Conservation (phyloP, 2,888 invertebrate species). For the Drosophila subsilvestris region DNA sequence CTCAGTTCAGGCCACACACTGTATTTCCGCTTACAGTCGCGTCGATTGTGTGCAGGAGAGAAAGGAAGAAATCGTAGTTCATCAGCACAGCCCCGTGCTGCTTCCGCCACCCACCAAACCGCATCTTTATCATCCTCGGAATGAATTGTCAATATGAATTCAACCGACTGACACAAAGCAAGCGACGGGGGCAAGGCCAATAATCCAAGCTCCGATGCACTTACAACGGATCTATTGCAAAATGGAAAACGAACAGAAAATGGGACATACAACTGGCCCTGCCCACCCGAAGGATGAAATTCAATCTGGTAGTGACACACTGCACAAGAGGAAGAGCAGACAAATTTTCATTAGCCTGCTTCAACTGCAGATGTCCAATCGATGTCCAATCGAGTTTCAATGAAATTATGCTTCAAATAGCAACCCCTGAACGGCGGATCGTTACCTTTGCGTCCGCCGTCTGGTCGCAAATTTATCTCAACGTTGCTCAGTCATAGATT, state of each 20-base stretch:
- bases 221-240: not conserved
- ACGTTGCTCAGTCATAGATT: constrained; percentile 29
- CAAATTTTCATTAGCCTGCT: not conserved
- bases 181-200: constrained; percentile 2
- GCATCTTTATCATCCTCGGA: constrained; percentile 1
- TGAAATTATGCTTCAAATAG: too few species aligned
- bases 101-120: not conserved
- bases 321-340: not conserved
- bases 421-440: too few species aligned
- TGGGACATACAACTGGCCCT: not conserved
- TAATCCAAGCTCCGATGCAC: constrained; percentile 19
- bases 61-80: not conserved
- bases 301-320: not conserved
- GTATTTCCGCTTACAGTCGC: too few species aligned
- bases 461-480: constrained; percentile 6
- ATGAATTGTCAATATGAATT: constrained; percentile 13
- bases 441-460: not conserved
- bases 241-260: not conserved
- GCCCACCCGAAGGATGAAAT: not conserved
- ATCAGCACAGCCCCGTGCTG: not conserved
- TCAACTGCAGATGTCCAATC: not conserved
- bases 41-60: not conserved
- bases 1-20: too few species aligned
- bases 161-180: constrained; percentile 16
- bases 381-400: not conserved